Evolutionary conservation across 2,797 vertebrate species (phyloP), one percentile per base, ranked within the genome.

Genomic region (Pantherophis vulpinus): DNA sequence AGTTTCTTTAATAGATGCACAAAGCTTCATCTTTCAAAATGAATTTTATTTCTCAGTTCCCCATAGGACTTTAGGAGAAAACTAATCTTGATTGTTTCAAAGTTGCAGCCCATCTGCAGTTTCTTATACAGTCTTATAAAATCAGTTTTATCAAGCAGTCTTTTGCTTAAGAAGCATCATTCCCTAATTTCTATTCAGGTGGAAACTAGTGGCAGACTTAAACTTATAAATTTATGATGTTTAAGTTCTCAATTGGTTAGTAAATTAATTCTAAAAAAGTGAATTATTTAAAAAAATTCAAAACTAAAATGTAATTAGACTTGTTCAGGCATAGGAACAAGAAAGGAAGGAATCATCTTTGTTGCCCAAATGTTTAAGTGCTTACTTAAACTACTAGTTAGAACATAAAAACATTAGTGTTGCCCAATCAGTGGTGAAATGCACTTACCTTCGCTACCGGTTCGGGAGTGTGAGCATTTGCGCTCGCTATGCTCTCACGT

Each of bases 21-120:
- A 79, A 60, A 92, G 18, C 4, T 47, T n/a, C 51, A 5, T 92
- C 56, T 93, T 0, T 0, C 11, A 87, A 74, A 74, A 74, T 37
- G 7, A 16, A 37, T 37, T 94, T 88, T 66, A 27, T 86, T 74
- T 93, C 94, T 93, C 47, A 32, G 0, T 55, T 94, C 86, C 92
- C 5, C 5, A 16, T 92, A 27, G 91, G 54, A 93, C 29, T 55
- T 0, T 93, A 70, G 42, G 5, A 91, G 10, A n/a, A 37, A 74
- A 59, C 9, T 42, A 8, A 29, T 79, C 20, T 56, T 37, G 54
- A 23, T 79, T 87, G 2, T 14, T 66, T 61, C 59, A 66, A 11
- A 12, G 51, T 63, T 87, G 20, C 58, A 86, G 27, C 79, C 47
- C 4, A 86, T 89, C 25, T 47, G 14, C 8, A n/a, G 37, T 51